phyloP scores from a whole-genome alignment of 1,140 invertebrate genomes.

The Leptinotarsa texana region DNA sequence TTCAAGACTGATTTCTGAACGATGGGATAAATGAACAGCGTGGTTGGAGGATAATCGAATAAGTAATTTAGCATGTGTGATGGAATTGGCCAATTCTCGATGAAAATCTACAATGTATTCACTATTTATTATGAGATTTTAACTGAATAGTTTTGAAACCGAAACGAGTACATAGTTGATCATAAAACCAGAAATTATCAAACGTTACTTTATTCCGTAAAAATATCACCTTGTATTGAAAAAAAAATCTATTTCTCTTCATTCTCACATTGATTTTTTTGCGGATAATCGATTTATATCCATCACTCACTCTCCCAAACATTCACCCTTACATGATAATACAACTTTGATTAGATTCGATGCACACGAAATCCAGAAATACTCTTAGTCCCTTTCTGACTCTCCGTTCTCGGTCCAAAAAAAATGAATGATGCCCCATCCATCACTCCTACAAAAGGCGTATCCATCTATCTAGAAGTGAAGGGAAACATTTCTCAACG shows the following conservation, averaged over 20 bases:
- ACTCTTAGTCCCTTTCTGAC: neutral
- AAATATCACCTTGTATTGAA: too few species aligned
- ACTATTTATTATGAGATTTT: too few species aligned
- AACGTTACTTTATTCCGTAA: too few species aligned
- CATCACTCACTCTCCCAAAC: neutral
- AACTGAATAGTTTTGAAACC: too few species aligned
- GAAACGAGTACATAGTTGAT: too few species aligned
- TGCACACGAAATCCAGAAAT: neutral
- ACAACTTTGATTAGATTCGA: neutral
- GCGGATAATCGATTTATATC: neutral
- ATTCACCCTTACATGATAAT: neutral
- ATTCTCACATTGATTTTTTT: neutral
- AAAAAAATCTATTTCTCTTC: too few species aligned
- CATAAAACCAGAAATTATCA: too few species aligned
- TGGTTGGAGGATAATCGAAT: neutral
- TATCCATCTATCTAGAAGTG: neutral
- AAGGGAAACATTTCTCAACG: neutral
- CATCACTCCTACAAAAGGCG: neutral
- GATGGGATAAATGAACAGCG: neutral
- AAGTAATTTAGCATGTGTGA: too few species aligned
- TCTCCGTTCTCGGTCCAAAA: neutral
- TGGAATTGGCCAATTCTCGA: too few species aligned
- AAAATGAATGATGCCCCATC: slow-evolving; percentile 1
- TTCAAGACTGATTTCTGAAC: neutral
- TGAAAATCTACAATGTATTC: too few species aligned